A percentile compares a stretch with the other conserved stretches of the same genome.
phyloP scores from a whole-genome alignment of 2,113 vertebrate genomes.

The Lycaon pictus region DNA sequence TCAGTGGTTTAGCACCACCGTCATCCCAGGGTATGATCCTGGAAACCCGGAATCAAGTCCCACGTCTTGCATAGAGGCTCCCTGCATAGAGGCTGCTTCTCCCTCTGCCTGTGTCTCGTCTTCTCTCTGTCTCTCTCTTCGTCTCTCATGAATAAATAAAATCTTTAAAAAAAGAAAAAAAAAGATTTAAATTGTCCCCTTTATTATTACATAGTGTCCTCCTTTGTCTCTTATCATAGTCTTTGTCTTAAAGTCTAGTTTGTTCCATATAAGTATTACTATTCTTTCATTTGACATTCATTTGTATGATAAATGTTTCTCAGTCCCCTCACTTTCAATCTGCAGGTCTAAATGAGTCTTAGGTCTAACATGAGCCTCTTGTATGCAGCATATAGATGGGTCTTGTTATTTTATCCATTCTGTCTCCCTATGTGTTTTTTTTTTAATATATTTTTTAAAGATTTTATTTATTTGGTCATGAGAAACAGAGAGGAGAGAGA shows the following conservation, averaged over 20 bases:
- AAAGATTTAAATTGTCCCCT: neutral
- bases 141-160: no score
- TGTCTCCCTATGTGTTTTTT: neutral
- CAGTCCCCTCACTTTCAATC: neutral
- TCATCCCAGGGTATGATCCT: no score
- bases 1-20: no score
- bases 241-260: neutral
- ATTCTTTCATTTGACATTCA: neutral
- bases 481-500: no score
- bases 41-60: no score
- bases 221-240: neutral
- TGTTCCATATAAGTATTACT: neutral
- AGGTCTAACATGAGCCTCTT: neutral
- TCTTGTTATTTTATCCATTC: neutral
- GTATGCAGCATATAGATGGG: neutral
- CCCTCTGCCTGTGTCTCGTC: no score
- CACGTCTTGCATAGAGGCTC: no score
- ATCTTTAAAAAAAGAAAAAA: no score
- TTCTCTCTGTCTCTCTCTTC: no score
- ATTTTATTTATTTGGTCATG: no score
- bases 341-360: neutral
- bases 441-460: no score
- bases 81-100: no score
- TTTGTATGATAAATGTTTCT: neutral
- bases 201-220: neutral